Percentiles rank a stretch among this genome's conserved stretches.
Conservation (phyloP, 1,140 invertebrate species). For the Branchinecta lynchi region DNA sequence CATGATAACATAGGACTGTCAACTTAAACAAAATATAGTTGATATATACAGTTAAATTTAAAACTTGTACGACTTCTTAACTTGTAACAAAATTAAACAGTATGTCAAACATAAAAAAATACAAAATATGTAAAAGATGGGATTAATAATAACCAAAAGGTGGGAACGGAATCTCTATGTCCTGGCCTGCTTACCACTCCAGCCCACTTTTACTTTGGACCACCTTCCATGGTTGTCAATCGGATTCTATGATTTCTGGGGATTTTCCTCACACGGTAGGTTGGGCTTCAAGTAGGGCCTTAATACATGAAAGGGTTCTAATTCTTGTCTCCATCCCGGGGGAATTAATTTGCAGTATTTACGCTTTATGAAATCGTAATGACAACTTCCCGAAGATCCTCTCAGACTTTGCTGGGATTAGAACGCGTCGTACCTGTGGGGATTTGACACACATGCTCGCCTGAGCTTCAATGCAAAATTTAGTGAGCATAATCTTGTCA, state of each 20-base stretch:
- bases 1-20: too few species aligned
- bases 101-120: too few species aligned
- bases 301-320: slow-evolving; percentile 9
- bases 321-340: background rate
- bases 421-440: background rate
- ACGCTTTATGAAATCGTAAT: slow-evolving; percentile 7
- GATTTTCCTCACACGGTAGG: background rate
- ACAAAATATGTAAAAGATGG: too few species aligned
- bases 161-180: too few species aligned
- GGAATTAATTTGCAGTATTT: slow-evolving; percentile 4
- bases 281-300: background rate
- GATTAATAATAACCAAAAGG: too few species aligned
- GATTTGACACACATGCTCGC: slow-evolving; percentile 2
- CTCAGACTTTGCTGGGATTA: background rate
- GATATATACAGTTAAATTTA: too few species aligned
- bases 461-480: background rate
- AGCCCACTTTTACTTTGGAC: too few species aligned
- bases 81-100: too few species aligned
- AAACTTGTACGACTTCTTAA: too few species aligned
- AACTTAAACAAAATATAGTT: too few species aligned
- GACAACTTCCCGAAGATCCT: background rate
- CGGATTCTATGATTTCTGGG: background rate
- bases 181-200: too few species aligned
- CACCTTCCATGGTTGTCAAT: too few species aligned
- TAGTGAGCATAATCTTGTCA: slow-evolving; percentile 2